A percentile compares a stretch with the other conserved stretches of the same genome.
phyloP scores from a whole-genome alignment of 2,113 vertebrate species.

The Aviceda subcristata region DNA sequence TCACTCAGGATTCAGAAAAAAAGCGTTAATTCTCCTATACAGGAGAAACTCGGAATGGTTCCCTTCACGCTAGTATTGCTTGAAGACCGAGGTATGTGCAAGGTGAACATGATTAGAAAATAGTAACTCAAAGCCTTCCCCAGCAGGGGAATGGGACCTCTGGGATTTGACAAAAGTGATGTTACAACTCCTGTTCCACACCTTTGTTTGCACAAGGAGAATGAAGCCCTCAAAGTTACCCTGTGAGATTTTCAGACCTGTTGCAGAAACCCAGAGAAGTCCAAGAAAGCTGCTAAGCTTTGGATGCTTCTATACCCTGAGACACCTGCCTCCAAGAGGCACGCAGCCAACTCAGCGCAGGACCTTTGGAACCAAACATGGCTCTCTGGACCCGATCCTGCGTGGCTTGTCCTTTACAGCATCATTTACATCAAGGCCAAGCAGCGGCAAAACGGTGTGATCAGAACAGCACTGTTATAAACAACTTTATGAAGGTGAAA shows the following conservation, averaged over 20 bases:
- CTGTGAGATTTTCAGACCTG: neutral
- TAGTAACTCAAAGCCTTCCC: constrained; percentile 40
- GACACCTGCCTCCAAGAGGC: neutral
- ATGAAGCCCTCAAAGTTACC: neutral
- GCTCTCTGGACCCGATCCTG: neutral
- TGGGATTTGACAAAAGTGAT: neutral
- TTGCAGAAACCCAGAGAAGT: neutral
- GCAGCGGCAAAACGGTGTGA: neutral
- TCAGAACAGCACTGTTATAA: neutral
- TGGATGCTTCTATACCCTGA: neutral
- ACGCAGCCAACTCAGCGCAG: neutral
- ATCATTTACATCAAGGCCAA: neutral
- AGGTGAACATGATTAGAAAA: constrained; percentile 40
- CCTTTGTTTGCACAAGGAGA: neutral
- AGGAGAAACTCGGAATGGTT: neutral
- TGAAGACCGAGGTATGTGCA: constrained; percentile 35
- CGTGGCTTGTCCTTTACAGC: neutral
- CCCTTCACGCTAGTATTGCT: neutral
- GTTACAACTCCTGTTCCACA: neutral
- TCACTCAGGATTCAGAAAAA: constrained; percentile 2
- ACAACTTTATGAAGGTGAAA: neutral
- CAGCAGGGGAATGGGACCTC: neutral
- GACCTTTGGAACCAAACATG: constrained; percentile 33
- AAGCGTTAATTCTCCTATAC: neutral
- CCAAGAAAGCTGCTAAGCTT: neutral